Evolutionary conservation across 2,113 vertebrate species (phyloP).

Genomic region (Pteruthius melanotis): DNA sequence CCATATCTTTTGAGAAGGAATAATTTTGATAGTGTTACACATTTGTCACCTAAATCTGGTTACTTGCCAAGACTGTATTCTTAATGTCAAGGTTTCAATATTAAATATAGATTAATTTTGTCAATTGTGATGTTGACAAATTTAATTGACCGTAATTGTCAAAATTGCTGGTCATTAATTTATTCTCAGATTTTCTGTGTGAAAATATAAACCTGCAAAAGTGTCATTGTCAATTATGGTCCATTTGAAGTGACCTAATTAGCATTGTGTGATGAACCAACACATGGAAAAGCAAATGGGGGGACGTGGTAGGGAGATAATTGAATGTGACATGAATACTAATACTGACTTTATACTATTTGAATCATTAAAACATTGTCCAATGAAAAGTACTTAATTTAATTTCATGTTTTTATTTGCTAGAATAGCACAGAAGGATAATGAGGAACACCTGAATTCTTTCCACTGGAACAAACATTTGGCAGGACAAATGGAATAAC

Average conservation of each 20-base stretch:
- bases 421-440: neutral
- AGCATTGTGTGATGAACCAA: constrained; percentile 78
- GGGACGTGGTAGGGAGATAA: constrained; percentile 73
- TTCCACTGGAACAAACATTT: neutral
- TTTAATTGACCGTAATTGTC: constrained; percentile 85
- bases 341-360: constrained; percentile 70
- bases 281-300: constrained; percentile 73
- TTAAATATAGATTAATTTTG: constrained; percentile 63
- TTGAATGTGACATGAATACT: constrained; percentile 79
- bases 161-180: constrained; percentile 86
- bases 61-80: neutral
- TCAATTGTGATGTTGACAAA: constrained; percentile 69
- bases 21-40: neutral
- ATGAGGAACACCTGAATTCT: constrained; percentile 3
- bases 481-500: neutral
- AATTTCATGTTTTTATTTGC: constrained; percentile 13
- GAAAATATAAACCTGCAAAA: constrained; percentile 77
- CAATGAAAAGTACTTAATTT: constrained; percentile 2
- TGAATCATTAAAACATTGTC: constrained; percentile 57
- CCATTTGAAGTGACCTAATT: constrained; percentile 83
- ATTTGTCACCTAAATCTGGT: constrained; percentile 1
- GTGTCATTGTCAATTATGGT: constrained; percentile 82
- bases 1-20: neutral
- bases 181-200: constrained; percentile 74
- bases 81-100: constrained; percentile 50